Conservation (phyloP, 2,113 vertebrate species). For the Podocnemis expansa region DNA sequence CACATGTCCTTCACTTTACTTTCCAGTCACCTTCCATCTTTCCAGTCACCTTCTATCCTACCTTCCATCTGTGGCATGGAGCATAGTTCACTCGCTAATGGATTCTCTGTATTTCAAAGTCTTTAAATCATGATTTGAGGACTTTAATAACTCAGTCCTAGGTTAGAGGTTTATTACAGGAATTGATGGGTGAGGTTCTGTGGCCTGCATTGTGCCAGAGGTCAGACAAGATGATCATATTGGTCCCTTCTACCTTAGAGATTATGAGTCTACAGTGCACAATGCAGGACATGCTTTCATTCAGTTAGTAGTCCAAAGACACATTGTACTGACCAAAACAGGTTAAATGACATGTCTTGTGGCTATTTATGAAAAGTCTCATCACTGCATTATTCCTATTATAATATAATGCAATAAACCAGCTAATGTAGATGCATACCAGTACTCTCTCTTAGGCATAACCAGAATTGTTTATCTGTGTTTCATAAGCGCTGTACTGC, state of each 20-base stretch:
- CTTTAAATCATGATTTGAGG: too few species aligned
- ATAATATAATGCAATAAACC: not conserved
- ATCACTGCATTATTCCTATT: not conserved
- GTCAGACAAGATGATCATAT: too few species aligned
- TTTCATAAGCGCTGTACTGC: not conserved
- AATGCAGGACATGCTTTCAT: not conserved
- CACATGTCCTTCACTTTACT: rapidly evolving
- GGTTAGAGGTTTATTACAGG: too few species aligned
- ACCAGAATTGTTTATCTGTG: not conserved
- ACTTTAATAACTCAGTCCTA: too few species aligned
- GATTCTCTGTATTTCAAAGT: too few species aligned
- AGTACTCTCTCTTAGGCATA: not conserved
- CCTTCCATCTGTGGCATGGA: too few species aligned
- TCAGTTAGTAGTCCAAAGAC: not conserved
- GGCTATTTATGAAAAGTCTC: conserved; percentile 21
- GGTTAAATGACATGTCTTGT: conserved; percentile 22
- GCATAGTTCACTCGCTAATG: too few species aligned
- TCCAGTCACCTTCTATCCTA: too few species aligned
- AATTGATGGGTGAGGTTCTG: too few species aligned
- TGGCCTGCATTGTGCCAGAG: too few species aligned
- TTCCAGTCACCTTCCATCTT: not conserved
- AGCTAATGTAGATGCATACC: not conserved
- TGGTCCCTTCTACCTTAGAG: too few species aligned
- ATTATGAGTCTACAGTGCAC: too few species aligned
- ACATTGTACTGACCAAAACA: conserved; percentile 23